Percentiles rank a stretch among this genome's conserved stretches.
Evolutionary conservation across 2,797 vertebrate genomes (phyloP).

Genomic region (Varecia variegata): DNA sequence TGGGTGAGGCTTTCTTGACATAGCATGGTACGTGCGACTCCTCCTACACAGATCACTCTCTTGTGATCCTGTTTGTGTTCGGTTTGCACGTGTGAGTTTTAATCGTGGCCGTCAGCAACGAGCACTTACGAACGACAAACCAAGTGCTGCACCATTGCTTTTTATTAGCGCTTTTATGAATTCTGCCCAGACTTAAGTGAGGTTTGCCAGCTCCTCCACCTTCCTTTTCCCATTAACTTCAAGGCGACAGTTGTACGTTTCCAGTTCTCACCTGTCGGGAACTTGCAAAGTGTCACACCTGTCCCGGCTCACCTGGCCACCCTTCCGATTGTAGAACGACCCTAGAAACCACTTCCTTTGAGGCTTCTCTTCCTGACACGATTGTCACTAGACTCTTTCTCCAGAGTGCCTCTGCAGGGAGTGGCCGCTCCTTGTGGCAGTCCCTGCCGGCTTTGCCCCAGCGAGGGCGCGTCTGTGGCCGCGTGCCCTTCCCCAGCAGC

Average conservation of each 20-base stretch:
- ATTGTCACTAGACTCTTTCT: not conserved
- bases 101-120: too few relatives aligned
- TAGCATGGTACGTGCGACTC: too few relatives aligned
- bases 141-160: accelerated
- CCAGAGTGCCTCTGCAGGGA: not conserved
- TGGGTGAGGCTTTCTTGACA: not conserved
- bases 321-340: not conserved
- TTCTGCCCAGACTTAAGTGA: not conserved
- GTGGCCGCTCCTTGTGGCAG: accelerated
- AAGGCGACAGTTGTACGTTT: accelerated
- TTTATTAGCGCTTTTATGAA: not conserved
- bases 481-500: accelerated
- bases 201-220: accelerated
- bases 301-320: not conserved
- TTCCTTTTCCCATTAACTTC: accelerated
- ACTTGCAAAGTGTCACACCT: not conserved
- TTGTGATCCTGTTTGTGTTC: not conserved
- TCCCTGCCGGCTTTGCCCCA: not conserved
- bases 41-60: not conserved
- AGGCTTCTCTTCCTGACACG: not conserved
- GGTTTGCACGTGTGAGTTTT: not conserved
- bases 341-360: not conserved
- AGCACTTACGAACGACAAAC: not conserved
- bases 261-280: accelerated
- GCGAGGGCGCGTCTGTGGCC: not conserved